Evolutionary conservation across 1,140 invertebrate species (phyloP).

Genomic region (Limonius californicus): DNA sequence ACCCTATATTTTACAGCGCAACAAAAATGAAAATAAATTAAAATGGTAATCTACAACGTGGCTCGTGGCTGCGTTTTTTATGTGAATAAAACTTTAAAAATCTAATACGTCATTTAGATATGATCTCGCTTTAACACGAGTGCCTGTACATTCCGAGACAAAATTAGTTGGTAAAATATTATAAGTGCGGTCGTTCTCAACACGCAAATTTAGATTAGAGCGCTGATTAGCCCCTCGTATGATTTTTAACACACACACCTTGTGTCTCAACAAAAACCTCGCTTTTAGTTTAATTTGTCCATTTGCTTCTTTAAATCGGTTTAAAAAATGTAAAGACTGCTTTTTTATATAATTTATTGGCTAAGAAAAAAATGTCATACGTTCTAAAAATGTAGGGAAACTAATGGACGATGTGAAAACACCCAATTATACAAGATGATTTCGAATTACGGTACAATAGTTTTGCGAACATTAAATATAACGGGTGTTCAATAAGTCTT

Average conservation of each 20-base stretch:
- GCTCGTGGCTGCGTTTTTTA: conserved; percentile 41
- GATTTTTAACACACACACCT: not conserved
- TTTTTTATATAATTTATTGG: too few relatives aligned
- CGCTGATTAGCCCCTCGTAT: not conserved
- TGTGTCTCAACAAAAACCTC: not conserved
- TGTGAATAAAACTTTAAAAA: conserved; percentile 41
- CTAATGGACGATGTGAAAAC: too few relatives aligned
- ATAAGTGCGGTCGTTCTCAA: not conserved
- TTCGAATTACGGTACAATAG: too few relatives aligned
- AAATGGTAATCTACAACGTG: conserved; percentile 36
- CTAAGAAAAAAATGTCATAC: too few relatives aligned
- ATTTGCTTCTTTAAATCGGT: too few relatives aligned
- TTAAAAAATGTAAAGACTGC: too few relatives aligned
- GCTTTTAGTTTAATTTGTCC: too few relatives aligned
- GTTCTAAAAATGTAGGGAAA: too few relatives aligned
- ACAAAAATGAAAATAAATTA: conserved; percentile 42
- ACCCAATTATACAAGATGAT: too few relatives aligned
- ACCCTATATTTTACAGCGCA: conserved; percentile 33
- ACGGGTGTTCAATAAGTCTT: too few relatives aligned
- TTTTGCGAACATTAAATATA: too few relatives aligned
- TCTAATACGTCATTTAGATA: conserved; percentile 44
- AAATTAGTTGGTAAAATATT: conserved; percentile 20
- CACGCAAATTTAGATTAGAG: conserved; percentile 13
- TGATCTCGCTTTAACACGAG: conserved; percentile 37
- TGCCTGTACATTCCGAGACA: conserved; percentile 25